Evolutionary conservation across 2,797 vertebrate genomes (phyloP), one percentile per base, ranked within the genome.

Genomic region (Liasis olivaceus): DNA sequence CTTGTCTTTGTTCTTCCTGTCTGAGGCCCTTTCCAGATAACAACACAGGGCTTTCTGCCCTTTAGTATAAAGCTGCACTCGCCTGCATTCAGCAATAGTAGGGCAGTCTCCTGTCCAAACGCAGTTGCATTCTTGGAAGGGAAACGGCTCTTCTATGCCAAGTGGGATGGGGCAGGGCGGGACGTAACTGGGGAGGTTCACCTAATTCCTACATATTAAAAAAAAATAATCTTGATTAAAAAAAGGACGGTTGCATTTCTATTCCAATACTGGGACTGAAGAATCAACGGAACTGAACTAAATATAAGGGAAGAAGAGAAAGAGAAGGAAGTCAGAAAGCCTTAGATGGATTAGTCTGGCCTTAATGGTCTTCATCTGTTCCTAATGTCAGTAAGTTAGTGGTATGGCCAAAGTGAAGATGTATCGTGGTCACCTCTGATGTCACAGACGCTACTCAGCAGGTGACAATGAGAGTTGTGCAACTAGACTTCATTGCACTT

Each of bases 1-100:
- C 91, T 88, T 81, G 85, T 0, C 15, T 94, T 95, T 90, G 91
- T 93, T 95, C 95, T 93, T 91, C 89, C 92, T 95, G 89, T 94
- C 72, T 94, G 86, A 84, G 85, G 87, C 58, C 72, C 92, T 93
- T 88, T 88, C 89, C 89, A 90, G 85, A 93, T 26, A 42, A 51
- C 14, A 56, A 81, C 87, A 87, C 2, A 17, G 31, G 36, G 28
- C 36, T 86, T 47, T 26, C n/a, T 47, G 24, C 11, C 42, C 59
- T 7, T 56, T 36, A 36, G 12, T 20, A 26, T 26, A 54, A 54
- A 60, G 89, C 22, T 63, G 3, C 58, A 54, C 42, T 62, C 28
- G 2, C 58, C 12, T 69, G 51, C 31, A 22, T 90, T 31, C 51
- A 62, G 12, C 20, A 87, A 20, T 3, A 89, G 17, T 13, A 87